Conservation (phyloP, 2,797 vertebrate genomes). For the Lophotriccus pileatus region DNA sequence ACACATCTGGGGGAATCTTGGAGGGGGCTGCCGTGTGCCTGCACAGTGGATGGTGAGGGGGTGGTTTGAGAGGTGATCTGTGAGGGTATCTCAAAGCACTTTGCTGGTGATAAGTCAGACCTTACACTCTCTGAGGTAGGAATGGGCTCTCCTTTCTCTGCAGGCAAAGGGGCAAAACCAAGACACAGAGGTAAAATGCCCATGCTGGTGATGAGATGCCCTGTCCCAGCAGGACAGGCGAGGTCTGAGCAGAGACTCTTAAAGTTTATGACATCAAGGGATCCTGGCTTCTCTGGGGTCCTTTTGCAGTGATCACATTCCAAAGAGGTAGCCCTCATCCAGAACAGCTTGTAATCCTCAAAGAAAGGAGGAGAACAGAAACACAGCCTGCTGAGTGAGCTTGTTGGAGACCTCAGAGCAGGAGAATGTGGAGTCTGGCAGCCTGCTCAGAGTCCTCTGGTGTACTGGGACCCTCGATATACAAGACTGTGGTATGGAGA, state of each 20-base stretch:
- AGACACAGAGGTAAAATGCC: neutral
- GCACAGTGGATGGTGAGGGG: neutral
- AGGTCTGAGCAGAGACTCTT: neutral
- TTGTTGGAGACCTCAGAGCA: neutral
- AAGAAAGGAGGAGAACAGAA: neutral
- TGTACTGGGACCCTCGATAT: rapidly evolving
- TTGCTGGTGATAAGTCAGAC: neutral
- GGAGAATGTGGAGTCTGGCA: neutral
- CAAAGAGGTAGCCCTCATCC: neutral
- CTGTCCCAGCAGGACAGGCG: neutral
- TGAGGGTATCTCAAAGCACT: neutral
- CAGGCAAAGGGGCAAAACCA: neutral
- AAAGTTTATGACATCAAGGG: neutral
- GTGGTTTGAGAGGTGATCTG: neutral
- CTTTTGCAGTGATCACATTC: rapidly evolving
- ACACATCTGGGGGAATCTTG: rapidly evolving
- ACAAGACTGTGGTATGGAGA: neutral
- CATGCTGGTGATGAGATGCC: neutral
- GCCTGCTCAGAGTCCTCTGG: neutral
- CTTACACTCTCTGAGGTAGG: neutral
- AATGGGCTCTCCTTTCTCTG: neutral
- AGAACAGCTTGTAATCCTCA: neutral
- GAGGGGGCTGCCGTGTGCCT: rapidly evolving
- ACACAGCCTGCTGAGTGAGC: neutral
- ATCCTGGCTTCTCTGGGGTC: neutral